Evolutionary conservation across 2,113 vertebrate genomes (phyloP).

Genomic region (Catagonus wagneri): DNA sequence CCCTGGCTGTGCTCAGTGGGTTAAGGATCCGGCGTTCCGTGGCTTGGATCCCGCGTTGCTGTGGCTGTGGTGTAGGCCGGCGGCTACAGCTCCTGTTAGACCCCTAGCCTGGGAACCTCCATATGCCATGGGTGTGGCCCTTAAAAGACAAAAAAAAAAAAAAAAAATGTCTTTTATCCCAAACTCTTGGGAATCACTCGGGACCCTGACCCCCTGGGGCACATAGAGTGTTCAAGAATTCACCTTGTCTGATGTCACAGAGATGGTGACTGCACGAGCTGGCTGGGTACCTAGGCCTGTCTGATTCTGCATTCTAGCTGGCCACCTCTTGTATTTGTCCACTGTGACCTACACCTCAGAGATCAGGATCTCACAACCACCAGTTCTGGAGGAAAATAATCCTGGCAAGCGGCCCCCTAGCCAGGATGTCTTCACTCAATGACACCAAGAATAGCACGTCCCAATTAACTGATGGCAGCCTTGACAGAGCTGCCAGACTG

Average conservation of each 20-base stretch:
- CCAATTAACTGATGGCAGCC: neutral
- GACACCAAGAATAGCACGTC: neutral
- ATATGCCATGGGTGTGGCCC: too few relatives aligned
- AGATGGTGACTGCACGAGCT: too few relatives aligned
- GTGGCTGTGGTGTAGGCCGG: too few relatives aligned
- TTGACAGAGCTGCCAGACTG: neutral
- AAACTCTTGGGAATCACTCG: neutral
- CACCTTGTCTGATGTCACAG: neutral
- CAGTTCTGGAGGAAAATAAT: neutral
- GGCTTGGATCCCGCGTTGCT: too few relatives aligned
- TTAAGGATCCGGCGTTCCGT: too few relatives aligned
- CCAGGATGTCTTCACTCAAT: neutral
- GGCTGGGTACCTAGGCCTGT: neutral
- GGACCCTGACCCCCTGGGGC: neutral
- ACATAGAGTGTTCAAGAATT: neutral
- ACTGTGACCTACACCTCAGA: neutral
- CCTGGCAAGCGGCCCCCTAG: neutral
- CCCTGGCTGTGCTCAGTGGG: too few relatives aligned
- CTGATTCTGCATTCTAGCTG: too few relatives aligned
- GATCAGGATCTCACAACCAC: neutral
- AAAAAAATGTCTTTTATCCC: neutral
- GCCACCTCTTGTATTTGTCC: neutral
- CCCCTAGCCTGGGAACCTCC: too few relatives aligned
- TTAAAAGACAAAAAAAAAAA: too few relatives aligned
- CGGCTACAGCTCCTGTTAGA: too few relatives aligned